Evolutionary conservation across 2,113 vertebrate genomes (phyloP).

Genomic region (Australoheros scitulus): DNA sequence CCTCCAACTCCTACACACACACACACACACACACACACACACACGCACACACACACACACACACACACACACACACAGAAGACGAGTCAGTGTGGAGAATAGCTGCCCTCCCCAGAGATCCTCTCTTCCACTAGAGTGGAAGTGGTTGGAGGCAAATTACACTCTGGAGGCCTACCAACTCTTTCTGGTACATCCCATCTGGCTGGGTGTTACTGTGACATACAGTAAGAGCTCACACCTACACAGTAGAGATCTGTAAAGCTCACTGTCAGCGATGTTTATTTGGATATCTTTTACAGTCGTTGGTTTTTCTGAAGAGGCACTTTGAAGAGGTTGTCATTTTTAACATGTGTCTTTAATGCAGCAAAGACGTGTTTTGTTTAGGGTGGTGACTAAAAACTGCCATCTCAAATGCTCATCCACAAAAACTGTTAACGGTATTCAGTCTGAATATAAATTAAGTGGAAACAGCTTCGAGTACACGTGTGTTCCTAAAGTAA

Average conservation of each 20-base stretch:
- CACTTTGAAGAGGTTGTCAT: neutral
- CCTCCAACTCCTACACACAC: slow-evolving; percentile 5
- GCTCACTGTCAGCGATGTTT: neutral
- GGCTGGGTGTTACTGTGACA: slow-evolving; percentile 16
- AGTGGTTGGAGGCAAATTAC: slow-evolving; percentile 52
- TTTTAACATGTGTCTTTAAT: neutral
- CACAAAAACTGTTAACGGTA: neutral
- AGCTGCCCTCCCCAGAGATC: slow-evolving; percentile 31
- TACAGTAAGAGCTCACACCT: slow-evolving; percentile 10
- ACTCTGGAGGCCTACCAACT: slow-evolving; percentile 11
- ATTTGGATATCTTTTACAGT: neutral
- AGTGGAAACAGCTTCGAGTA: neutral
- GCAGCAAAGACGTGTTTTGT: neutral
- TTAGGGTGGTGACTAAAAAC: neutral
- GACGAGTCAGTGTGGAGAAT: slow-evolving; percentile 49
- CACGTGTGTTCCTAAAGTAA: neutral
- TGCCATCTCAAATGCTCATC: neutral
- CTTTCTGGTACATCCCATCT: slow-evolving; percentile 33
- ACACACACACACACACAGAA: slow-evolving; percentile 5
- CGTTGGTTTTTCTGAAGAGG: neutral
- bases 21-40: slow-evolving; percentile 30
- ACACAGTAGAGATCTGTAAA: neutral
- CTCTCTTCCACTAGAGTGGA: slow-evolving; percentile 51
- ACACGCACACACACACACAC: slow-evolving; percentile 33
- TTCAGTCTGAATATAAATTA: neutral